These are phyloP conservation scores for Rostratula benghalensis DNA, from an alignment of 2,113 vertebrate genomes.

Conservation along the genomic window DNA sequence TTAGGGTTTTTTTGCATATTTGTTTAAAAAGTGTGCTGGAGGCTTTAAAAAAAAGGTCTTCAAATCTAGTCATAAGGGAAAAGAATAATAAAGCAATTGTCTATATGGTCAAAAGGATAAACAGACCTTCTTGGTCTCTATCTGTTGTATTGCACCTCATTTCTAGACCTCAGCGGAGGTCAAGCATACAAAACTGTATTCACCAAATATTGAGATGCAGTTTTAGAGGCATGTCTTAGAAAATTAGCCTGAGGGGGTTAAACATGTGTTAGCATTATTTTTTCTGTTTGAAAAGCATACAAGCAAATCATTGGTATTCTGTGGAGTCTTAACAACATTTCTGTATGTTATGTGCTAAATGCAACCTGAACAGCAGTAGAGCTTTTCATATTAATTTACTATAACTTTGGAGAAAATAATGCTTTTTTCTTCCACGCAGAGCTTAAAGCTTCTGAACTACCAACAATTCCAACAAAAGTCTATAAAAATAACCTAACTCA, in stretches of 20 bases:
- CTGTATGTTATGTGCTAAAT: background rate
- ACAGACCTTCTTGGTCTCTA: background rate
- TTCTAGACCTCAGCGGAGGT: background rate
- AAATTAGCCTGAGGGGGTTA: background rate
- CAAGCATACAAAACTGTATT: background rate
- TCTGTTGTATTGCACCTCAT: background rate
- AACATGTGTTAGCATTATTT: background rate
- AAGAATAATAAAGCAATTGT: background rate
- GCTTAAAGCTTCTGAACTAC: slow-evolving; percentile 12
- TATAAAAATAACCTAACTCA: background rate
- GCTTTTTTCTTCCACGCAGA: background rate
- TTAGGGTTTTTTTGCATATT: background rate
- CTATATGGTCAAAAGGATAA: background rate
- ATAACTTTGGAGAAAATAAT: slow-evolving; percentile 3
- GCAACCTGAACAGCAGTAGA: background rate
- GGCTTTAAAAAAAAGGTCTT: background rate
- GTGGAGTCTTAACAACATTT: background rate
- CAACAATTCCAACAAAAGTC: background rate
- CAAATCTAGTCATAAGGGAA: background rate
- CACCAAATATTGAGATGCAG: background rate
- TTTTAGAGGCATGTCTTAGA: background rate
- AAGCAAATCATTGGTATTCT: background rate
- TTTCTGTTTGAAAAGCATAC: background rate
- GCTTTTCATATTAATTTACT: background rate
- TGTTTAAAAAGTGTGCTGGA: background rate